Percentiles rank a stretch among this genome's conserved stretches.
phyloP scores from a whole-genome alignment of 1,140 invertebrate species.

The Thalassaphorura encarpata region DNA sequence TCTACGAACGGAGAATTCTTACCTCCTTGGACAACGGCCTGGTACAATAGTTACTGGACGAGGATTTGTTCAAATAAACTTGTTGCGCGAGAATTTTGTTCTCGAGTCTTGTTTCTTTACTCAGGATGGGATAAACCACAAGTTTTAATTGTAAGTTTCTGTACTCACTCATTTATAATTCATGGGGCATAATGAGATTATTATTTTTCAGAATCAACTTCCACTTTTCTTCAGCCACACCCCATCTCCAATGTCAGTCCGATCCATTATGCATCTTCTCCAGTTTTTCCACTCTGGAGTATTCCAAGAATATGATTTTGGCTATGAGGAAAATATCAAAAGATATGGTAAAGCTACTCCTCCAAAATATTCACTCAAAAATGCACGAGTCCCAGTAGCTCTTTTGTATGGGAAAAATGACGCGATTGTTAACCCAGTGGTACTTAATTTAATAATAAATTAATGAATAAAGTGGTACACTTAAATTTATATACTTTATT shows the following conservation, averaged over 20 bases:
- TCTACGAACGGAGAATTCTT: constrained; percentile 20
- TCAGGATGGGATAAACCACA: constrained; percentile 21
- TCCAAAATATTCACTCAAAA: constrained; percentile 45
- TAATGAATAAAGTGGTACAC: not conserved
- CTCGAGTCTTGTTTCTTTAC: constrained; percentile 22
- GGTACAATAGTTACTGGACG: constrained; percentile 17
- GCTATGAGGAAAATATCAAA: constrained; percentile 35
- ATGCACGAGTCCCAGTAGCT: constrained; percentile 44
- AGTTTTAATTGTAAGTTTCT: not conserved
- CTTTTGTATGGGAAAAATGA: constrained; percentile 22
- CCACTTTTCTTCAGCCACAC: constrained; percentile 65
- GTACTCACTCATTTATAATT: not conserved
- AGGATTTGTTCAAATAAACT: constrained; percentile 17
- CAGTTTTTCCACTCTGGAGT: constrained; percentile 51
- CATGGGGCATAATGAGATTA: not conserved
- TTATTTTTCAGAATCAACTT: constrained; percentile 50
- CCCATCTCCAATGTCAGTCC: constrained; percentile 70
- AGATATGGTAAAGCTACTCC: constrained; percentile 42
- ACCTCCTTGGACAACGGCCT: constrained; percentile 15
- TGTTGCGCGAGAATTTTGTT: constrained; percentile 20
- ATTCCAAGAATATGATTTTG: constrained; percentile 38
- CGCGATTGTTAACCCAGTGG: constrained; percentile 22
- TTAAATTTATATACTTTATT: not conserved
- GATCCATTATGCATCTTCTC: constrained; percentile 64
- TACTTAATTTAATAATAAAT: not conserved